Evolutionary conservation across 1,140 invertebrate genomes (phyloP).

Genomic region (Ostrea edulis): DNA sequence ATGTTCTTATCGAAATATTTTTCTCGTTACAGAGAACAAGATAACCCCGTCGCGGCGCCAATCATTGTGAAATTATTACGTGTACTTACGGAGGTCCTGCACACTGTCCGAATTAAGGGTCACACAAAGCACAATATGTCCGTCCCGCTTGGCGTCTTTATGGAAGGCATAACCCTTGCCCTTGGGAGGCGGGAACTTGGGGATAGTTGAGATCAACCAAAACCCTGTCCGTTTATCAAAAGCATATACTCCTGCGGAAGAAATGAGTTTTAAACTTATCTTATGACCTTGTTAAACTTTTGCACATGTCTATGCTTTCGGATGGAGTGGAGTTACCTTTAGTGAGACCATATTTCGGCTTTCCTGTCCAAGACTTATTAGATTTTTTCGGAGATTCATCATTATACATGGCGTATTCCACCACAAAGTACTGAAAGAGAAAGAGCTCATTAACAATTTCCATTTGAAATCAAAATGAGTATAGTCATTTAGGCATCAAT

Average conservation of each 20-base stretch:
- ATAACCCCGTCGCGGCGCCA: not conserved
- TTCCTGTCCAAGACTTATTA: constrained; percentile 39
- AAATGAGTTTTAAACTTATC: not conserved
- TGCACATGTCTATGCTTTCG: constrained; percentile 1
- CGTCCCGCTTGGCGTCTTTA: constrained; percentile 85
- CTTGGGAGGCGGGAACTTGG: constrained; percentile 86
- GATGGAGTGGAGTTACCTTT: constrained; percentile 82
- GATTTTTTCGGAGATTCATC: constrained; percentile 87
- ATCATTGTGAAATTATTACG: not conserved
- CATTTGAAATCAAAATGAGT: no score
- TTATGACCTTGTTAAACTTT: not conserved
- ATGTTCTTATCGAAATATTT: no score
- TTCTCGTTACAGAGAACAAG: no score
- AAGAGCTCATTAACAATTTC: not conserved
- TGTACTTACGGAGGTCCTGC: constrained; percentile 16
- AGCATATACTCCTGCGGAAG: constrained; percentile 83
- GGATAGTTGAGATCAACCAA: constrained; percentile 96
- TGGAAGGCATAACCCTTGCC: constrained; percentile 86
- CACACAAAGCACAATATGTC: constrained; percentile 93
- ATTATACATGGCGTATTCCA: constrained; percentile 87
- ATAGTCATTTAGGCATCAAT: no score
- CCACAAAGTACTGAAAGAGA: constrained; percentile 21
- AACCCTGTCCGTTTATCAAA: constrained; percentile 87
- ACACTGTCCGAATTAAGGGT: constrained; percentile 21
- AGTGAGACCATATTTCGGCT: constrained; percentile 86